phyloP scores from a whole-genome alignment of 1,140 invertebrate genomes.

The Pemphigus obesinymphae region DNA sequence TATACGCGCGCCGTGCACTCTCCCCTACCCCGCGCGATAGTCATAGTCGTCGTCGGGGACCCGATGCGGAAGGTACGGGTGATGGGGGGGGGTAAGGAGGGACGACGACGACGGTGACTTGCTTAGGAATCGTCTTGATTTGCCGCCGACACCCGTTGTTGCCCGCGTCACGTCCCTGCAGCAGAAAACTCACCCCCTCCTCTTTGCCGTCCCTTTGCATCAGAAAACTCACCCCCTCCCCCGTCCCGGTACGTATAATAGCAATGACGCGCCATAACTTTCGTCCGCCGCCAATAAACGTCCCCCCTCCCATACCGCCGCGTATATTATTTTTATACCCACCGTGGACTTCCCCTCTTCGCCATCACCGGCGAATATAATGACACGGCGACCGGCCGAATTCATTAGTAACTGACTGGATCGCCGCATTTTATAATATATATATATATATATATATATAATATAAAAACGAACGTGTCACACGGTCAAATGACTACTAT shows the following conservation, averaged over 20 bases:
- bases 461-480: too few relatives aligned
- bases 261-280: slow-evolving; percentile 13
- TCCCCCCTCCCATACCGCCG: not conserved
- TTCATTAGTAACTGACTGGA: too few relatives aligned
- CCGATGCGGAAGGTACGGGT: not conserved
- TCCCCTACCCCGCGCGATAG: not conserved
- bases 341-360: too few relatives aligned
- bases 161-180: slow-evolving; percentile 32
- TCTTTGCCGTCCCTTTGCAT: too few relatives aligned
- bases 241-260: not conserved
- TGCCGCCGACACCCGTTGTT: slow-evolving; percentile 25
- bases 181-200: not conserved
- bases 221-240: not conserved
- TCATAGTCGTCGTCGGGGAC: not conserved
- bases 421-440: too few relatives aligned
- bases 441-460: too few relatives aligned
- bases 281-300: slow-evolving; percentile 8
- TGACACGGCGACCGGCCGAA: too few relatives aligned
- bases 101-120: slow-evolving; percentile 22
- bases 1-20: not conserved
- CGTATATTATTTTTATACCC: not conserved
- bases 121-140: slow-evolving; percentile 41
- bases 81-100: not conserved
- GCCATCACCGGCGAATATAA: too few relatives aligned
- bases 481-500: too few relatives aligned